Conservation (phyloP, 2,888 invertebrate species). For the Escarpia spicata region DNA sequence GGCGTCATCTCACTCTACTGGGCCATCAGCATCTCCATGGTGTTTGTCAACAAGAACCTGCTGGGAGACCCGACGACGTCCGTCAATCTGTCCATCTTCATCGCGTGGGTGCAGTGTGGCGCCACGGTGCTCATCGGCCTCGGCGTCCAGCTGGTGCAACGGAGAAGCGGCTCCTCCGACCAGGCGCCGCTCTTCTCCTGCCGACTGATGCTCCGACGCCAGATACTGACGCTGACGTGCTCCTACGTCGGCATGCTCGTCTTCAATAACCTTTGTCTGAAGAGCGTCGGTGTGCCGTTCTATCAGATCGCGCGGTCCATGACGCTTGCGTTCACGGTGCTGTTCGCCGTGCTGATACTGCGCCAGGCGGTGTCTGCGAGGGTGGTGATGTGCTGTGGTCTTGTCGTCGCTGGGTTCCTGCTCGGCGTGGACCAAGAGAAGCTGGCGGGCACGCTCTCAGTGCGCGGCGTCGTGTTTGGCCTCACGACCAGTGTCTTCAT, state of each 20-base stretch:
- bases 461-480: conserved; percentile 60
- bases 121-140: conserved; percentile 51
- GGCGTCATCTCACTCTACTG: conserved; percentile 66
- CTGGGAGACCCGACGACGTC: conserved; percentile 68
- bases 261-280: conserved; percentile 64
- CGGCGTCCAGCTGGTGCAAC: background rate
- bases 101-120: conserved; percentile 62
- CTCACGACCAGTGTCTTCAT: conserved; percentile 60
- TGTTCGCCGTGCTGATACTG: conserved; percentile 57
- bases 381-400: conserved; percentile 53
- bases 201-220: background rate
- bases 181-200: background rate
- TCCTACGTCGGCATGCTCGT: conserved; percentile 58
- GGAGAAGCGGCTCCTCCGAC: background rate
- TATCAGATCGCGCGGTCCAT: conserved; percentile 63
- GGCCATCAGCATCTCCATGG: conserved; percentile 90
- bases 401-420: conserved; percentile 60
- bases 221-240: conserved; percentile 54
- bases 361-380: conserved; percentile 48
- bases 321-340: conserved; percentile 62
- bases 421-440: conserved; percentile 63
- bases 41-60: conserved; percentile 92
- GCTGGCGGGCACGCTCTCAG: conserved; percentile 55
- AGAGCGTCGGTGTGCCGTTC: conserved; percentile 63
- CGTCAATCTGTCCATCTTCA: conserved; percentile 59